Conservation (phyloP, 1,140 invertebrate genomes). For the Acromyrmex charruanus region DNA sequence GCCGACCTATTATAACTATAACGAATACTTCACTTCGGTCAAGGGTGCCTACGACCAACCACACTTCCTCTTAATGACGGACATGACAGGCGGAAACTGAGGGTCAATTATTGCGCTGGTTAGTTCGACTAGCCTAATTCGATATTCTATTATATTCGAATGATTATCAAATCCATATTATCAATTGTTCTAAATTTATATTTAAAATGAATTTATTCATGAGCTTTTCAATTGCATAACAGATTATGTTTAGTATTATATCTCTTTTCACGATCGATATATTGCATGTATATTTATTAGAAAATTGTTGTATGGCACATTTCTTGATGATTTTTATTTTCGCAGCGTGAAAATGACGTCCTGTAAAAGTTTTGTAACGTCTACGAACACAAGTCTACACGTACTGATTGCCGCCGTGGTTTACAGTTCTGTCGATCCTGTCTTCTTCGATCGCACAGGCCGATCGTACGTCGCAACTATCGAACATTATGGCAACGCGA, state of each 20-base stretch:
- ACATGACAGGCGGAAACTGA: background rate
- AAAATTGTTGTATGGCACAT: background rate
- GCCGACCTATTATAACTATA: conserved; percentile 43
- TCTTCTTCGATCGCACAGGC: conserved; percentile 23
- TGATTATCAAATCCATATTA: background rate
- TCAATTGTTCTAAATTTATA: background rate
- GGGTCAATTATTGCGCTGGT: background rate
- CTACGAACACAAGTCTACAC: background rate
- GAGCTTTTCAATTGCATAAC: background rate
- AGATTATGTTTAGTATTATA: background rate
- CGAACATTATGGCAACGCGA: conserved; percentile 55
- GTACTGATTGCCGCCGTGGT: conserved; percentile 13
- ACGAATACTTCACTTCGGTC: conserved; percentile 38
- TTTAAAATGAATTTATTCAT: background rate
- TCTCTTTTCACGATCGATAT: background rate
- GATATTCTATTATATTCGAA: background rate
- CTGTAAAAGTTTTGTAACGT: conserved; percentile 3
- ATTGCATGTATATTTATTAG: background rate
- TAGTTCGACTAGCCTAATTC: background rate
- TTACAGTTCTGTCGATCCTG: conserved; percentile 35
- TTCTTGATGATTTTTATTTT: background rate
- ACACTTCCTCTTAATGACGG: conserved; percentile 33
- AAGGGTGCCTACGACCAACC: conserved; percentile 40
- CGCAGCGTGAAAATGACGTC: conserved; percentile 31
- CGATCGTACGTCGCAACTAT: conserved; percentile 15